Base-by-base conservation (phyloP, 2,113 vertebrate species). In the Struthio camelus region DNA sequence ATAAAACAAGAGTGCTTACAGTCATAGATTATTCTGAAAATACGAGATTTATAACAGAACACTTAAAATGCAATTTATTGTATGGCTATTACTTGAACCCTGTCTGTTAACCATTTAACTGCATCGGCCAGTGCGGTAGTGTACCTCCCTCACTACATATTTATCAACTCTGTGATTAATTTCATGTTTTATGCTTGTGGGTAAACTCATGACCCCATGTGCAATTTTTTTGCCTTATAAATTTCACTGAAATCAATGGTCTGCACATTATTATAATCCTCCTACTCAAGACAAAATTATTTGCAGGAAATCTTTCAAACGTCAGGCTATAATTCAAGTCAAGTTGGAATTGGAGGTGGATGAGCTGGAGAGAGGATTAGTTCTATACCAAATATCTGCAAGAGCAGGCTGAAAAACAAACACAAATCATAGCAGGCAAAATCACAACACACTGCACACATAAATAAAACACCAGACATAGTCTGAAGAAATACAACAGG, bases 331-430 rank as follows among this genome's bases (percentile, higher is more conserved):
- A 95, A 96, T 18, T 94, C 91, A 93, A 71, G 61, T 42, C 71
- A 69, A 67, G 54, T 53, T 73, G 83, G 59, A 96, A 75, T 61
- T 67, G 80, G 42, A 23, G 59, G 80, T 94, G 65, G 83, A 64
- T 89, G 80, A 94, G 61, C 54, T 66, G 42, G 54, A 84, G 77
- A 83, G 64, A 87, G 81, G 78, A 80, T 88, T 89, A 83, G 54
- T 85, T 95, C 46, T 82, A 65, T 78, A 89, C 70, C 78, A 91
- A 83, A 75, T 93, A 73, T 69, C 61, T 88, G 61, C 66, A 94
- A 89, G 90, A 96, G 93, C 53, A 91, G 66, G 46, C 66, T 95
- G 66, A 90, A 96, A 97, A 97, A 64, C 83, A 87, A 94, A 82
- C 91, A 94, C 87, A 96, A 94, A 94, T 93, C 85, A 85, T 62